Percentiles rank a stretch among this genome's conserved stretches.
These are phyloP conservation scores for Lingula anatina DNA, from an alignment of 2,888 invertebrate species.

Conservation along the genomic window DNA sequence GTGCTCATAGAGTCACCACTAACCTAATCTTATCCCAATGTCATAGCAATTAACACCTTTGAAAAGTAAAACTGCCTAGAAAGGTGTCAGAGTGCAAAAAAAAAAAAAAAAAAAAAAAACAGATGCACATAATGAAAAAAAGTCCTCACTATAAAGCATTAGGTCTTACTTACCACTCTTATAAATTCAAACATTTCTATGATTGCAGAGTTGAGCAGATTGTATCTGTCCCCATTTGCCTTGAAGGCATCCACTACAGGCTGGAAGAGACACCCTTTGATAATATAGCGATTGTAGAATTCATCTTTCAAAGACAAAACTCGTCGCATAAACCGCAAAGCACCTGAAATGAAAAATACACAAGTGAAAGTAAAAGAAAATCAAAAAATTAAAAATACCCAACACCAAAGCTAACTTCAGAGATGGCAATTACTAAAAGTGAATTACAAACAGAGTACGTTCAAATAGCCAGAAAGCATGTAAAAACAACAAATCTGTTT, in stretches of 20 bases:
- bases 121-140: too few species aligned
- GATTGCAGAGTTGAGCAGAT: conserved; percentile 96
- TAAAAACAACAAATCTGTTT: too few species aligned
- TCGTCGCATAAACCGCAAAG: conserved; percentile 93
- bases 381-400: not conserved
- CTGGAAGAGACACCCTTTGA: conserved; percentile 88
- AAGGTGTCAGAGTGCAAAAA: too few species aligned
- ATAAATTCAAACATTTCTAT: conserved; percentile 99
- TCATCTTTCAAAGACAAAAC: conserved; percentile 97
- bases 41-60: too few species aligned
- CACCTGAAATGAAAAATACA: conserved; percentile 61
- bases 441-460: too few species aligned
- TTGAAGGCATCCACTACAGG: conserved; percentile 95
- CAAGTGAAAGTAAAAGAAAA: too few species aligned
- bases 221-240: conserved; percentile 95
- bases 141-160: too few species aligned
- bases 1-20: too few species aligned
- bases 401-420: not conserved
- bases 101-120: too few species aligned
- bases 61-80: too few species aligned
- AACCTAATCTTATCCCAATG: too few species aligned
- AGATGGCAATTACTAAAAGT: not conserved
- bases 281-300: conserved; percentile 94
- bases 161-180: conserved; percentile 70
- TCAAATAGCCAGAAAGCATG: too few species aligned